phyloP scores from a whole-genome alignment of 2,113 vertebrate genomes.

The Hypocryptadius cinnamomeus region DNA sequence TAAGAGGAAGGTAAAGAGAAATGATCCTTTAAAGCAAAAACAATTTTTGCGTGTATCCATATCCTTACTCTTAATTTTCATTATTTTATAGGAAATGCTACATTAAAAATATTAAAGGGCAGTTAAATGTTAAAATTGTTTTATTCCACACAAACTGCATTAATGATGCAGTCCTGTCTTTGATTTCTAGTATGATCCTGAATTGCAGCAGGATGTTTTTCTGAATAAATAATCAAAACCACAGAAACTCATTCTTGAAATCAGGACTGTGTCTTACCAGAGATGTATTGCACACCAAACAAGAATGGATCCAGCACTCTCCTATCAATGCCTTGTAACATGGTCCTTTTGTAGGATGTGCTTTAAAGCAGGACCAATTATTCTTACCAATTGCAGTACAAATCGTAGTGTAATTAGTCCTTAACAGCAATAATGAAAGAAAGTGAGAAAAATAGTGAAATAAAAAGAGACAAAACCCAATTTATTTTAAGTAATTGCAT shows the following conservation, averaged over 20 bases:
- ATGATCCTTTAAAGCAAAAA: neutral
- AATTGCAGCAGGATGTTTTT: neutral
- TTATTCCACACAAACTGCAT: neutral
- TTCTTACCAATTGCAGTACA: neutral
- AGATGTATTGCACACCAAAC: neutral
- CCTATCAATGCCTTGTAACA: neutral
- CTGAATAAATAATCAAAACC: neutral
- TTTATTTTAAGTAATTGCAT: conserved; percentile 45
- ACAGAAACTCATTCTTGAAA: neutral
- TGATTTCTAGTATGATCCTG: neutral
- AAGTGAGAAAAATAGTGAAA: conserved; percentile 27
- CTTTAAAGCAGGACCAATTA: neutral
- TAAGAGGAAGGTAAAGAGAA: neutral
- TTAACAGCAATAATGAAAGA: neutral
- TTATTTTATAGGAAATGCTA: neutral
- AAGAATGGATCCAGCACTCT: neutral
- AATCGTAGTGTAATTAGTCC: neutral
- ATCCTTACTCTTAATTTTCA: neutral
- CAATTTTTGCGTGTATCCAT: neutral
- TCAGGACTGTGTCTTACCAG: neutral
- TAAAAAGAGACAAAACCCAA: neutral
- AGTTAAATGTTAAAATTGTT: neutral
- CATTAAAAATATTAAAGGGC: neutral
- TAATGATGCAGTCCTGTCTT: neutral
- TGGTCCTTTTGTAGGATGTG: neutral